phyloP scores from a whole-genome alignment of 2,113 vertebrate species.

The Tachycineta bicolor region DNA sequence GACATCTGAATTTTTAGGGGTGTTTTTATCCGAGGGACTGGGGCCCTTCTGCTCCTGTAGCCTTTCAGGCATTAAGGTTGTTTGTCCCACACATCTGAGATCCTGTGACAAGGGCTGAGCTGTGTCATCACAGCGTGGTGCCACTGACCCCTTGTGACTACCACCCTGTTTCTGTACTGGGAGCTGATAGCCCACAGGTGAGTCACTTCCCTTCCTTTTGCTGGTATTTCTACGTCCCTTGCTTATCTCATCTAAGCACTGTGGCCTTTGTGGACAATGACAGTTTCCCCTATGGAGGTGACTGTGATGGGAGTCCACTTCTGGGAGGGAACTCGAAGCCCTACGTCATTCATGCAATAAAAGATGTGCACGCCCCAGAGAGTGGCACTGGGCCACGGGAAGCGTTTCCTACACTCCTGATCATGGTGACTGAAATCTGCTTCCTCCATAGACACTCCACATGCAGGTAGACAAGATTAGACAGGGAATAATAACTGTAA shows the following conservation, averaged over 20 bases:
- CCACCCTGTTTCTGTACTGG: background rate
- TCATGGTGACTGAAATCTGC: background rate
- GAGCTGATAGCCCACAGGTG: background rate
- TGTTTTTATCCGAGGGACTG: background rate
- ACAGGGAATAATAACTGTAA: background rate
- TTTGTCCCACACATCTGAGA: background rate
- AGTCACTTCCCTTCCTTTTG: constrained; percentile 23
- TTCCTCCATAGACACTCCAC: background rate
- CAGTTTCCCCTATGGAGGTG: background rate
- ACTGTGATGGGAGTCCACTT: background rate
- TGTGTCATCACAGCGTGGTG: background rate
- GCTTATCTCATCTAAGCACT: background rate
- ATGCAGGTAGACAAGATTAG: background rate
- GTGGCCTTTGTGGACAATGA: background rate
- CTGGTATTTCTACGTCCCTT: background rate
- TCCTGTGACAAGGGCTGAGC: background rate
- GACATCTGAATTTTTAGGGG: background rate
- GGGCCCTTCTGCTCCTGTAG: background rate
- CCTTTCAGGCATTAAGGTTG: background rate
- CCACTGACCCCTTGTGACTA: background rate
- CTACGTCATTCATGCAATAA: background rate
- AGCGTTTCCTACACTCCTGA: constrained; percentile 16
- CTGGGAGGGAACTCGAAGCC: background rate
- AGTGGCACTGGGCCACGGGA: background rate
- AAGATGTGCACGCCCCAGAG: background rate